Conservation (phyloP, 2,113 vertebrate genomes). For the Stegostoma tigrinum region DNA sequence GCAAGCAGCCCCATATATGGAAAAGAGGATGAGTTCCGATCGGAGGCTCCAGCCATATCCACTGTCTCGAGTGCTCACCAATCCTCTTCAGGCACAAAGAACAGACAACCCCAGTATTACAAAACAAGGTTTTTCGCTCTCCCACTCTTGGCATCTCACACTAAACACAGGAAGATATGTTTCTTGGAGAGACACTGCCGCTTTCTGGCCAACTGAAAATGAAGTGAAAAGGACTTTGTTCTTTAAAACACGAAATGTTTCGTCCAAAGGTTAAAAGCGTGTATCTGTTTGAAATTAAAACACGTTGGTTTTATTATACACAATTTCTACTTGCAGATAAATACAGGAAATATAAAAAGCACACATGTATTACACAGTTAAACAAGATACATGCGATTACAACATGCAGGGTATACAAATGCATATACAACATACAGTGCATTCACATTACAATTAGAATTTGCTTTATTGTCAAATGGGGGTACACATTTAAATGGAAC, state of each 20-base stretch:
- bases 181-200: not conserved
- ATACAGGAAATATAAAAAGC: not conserved
- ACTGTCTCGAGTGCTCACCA: not conserved
- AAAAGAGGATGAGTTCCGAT: not conserved
- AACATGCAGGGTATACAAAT: not conserved
- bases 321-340: not conserved
- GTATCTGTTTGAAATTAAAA: not conserved
- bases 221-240: not conserved
- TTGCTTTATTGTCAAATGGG: too few relatives aligned
- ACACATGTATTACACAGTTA: not conserved
- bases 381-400: not conserved
- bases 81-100: not conserved
- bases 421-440: too few relatives aligned
- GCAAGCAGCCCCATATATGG: slow-evolving; percentile 17
- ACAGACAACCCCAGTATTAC: not conserved
- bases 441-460: not conserved
- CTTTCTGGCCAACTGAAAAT: not conserved
- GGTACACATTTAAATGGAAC: too few relatives aligned
- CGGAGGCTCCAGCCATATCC: not conserved
- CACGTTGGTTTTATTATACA: too few relatives aligned
- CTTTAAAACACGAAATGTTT: not conserved
- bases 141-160: not conserved
- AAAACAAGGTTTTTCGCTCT: not conserved
- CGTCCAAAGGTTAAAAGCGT: not conserved
- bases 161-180: not conserved